phyloP scores from a whole-genome alignment of 2,888 invertebrate genomes.

The Oscheius sp. region DNA sequence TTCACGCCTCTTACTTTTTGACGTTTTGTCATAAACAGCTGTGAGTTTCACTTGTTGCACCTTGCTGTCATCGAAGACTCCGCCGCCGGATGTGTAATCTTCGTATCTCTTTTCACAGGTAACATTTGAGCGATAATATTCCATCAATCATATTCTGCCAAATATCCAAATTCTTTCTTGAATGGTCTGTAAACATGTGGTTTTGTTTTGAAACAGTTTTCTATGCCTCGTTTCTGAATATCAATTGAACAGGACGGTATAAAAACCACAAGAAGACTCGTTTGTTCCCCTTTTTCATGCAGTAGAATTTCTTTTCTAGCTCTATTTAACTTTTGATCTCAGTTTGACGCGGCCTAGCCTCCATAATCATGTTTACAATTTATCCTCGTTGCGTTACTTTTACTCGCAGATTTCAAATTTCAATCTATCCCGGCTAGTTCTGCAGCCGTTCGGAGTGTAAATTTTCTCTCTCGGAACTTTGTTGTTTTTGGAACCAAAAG shows the following conservation, averaged over 20 bases:
- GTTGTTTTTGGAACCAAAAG: neutral
- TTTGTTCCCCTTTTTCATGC: neutral
- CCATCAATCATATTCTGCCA: constrained; percentile 17
- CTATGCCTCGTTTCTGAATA: neutral
- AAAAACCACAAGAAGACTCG: no score
- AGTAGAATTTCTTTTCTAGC: neutral
- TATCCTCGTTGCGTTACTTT: constrained; percentile 19
- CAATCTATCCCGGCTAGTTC: neutral
- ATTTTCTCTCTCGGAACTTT: neutral
- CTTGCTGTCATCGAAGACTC: constrained; percentile 35
- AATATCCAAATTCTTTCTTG: neutral
- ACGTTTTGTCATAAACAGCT: constrained; percentile 28
- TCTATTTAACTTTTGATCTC: constrained; percentile 28
- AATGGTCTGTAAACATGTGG: no score
- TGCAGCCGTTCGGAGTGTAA: neutral
- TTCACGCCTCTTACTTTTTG: neutral
- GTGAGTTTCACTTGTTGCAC: constrained; percentile 38
- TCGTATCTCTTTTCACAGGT: constrained; percentile 38
- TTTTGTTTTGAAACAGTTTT: no score
- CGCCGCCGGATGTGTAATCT: constrained; percentile 33
- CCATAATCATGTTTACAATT: constrained; percentile 32
- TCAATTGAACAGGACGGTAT: no score
- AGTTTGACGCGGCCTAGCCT: constrained; percentile 16
- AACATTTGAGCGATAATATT: constrained; percentile 26
- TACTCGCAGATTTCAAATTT: constrained; percentile 5